Percentiles rank a stretch among this genome's conserved stretches.
Evolutionary conservation across 2,113 vertebrate species (phyloP).

Genomic region (Coturnix japonica): DNA sequence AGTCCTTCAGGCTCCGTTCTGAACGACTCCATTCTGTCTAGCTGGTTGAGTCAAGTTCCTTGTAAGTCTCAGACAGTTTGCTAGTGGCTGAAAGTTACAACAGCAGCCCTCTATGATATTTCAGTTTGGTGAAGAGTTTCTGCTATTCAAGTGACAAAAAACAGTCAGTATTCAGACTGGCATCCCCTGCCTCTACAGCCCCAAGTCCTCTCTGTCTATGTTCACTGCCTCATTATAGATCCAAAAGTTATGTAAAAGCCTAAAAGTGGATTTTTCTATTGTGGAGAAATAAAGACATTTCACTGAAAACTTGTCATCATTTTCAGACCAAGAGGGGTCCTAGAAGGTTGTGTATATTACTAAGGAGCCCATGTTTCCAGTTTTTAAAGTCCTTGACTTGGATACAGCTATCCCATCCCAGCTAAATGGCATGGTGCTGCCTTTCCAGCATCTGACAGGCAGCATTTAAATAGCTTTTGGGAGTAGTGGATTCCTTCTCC

Average conservation of each 20-base stretch:
- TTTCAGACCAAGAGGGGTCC: neutral
- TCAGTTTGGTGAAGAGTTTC: neutral
- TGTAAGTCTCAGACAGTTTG: neutral
- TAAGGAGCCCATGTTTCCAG: neutral
- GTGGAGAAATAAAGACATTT: neutral
- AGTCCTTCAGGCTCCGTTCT: too few relatives aligned
- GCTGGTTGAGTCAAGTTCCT: too few relatives aligned
- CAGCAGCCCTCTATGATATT: neutral
- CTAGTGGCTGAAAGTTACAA: neutral
- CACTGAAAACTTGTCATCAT: neutral
- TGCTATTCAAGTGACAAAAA: neutral
- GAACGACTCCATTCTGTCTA: too few relatives aligned
- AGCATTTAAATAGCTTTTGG: neutral
- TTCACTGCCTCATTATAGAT: neutral
- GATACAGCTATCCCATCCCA: neutral
- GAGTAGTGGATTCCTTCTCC: neutral
- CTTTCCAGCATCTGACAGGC: neutral
- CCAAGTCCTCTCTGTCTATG: neutral
- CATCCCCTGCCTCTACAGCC: neutral
- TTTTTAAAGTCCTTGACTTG: neutral
- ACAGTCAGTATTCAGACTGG: neutral
- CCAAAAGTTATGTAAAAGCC: neutral
- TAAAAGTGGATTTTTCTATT: neutral
- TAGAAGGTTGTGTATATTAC: neutral
- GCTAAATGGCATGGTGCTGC: neutral